Evolutionary conservation across 1,140 invertebrate genomes (phyloP), one percentile per base, ranked within the genome.

Genomic region (Cydia fagiglandana): DNA sequence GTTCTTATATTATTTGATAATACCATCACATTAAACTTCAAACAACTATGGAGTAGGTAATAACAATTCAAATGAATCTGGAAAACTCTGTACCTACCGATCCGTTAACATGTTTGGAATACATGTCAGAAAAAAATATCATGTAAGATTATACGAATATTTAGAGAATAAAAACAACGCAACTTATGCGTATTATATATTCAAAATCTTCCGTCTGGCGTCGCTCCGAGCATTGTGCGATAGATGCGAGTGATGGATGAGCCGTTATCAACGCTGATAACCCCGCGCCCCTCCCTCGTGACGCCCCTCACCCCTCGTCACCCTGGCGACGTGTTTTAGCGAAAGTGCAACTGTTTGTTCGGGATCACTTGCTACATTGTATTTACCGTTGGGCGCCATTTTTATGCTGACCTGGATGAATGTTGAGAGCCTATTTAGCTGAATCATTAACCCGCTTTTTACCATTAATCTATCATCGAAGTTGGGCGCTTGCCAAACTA

Each of bases 211-310:
- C 88, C 88, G 85, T 78, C 30, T 73, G 74, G 77, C 74, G 68
- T 53, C 76, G 74, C 78, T 79, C 83, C 78, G 78, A 80, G 77
- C 81, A 80, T 82, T 84, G 82, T 80, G 81, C 84, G 84, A 86
- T 81, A 86, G 75, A 45, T 75, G 79, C 80, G 80, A 79, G 84
- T 92, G 89, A 92, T 91, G 88, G 90, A 92, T 92, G 87, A 83
- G 84, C 79, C 81, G 77, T 91, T 91, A 91, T 91, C 89, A 84
- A 74, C 68, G 78, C 75, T 89, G 89, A 91, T 92, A 92, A 92
- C 89, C 89, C 87, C 91, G 83, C 81, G 81, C 76, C 82, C 80
- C 76, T 79, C 78, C 78, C 76, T 78, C 84, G 75, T 38, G 47
- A 64, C 75, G 61, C 76, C 81, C 50, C 80, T 73, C 30, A 73